Conservation (phyloP, 2,888 invertebrate species). For the Flexamia atlantica region DNA sequence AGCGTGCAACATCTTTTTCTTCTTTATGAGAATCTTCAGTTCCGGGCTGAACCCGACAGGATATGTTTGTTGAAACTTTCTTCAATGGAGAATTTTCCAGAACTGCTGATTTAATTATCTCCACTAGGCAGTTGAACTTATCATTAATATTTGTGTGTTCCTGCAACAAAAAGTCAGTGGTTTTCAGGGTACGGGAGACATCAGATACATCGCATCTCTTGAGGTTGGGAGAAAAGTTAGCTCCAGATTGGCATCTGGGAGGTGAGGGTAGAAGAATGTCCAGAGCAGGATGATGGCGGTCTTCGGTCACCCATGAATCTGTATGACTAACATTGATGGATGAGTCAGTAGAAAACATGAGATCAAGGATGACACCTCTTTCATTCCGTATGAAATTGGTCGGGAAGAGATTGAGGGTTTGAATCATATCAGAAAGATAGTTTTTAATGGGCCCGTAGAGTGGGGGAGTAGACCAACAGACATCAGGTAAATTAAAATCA, state of each 20-base stretch:
- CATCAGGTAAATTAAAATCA: conserved; percentile 38
- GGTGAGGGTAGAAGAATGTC: neutral
- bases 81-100: neutral
- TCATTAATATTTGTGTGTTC: no score
- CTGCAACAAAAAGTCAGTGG: no score
- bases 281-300: no score
- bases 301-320: neutral
- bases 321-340: neutral
- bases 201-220: neutral
- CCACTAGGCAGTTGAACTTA: neutral
- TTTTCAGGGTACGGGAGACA: neutral
- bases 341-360: neutral
- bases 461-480: neutral
- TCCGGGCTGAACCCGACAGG: conserved; percentile 16
- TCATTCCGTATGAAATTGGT: neutral
- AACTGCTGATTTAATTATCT: conserved; percentile 3
- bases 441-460: neutral
- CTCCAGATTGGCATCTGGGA: neutral
- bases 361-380: neutral
- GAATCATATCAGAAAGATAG: neutral
- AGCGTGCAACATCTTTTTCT: conserved; percentile 1
- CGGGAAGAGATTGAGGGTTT: neutral
- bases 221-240: no score
- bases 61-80: neutral
- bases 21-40: conserved; percentile 3